A percentile compares a stretch with the other conserved stretches of the same genome.
phyloP scores from a whole-genome alignment of 2,797 vertebrate genomes.

The Danionella dracula region DNA sequence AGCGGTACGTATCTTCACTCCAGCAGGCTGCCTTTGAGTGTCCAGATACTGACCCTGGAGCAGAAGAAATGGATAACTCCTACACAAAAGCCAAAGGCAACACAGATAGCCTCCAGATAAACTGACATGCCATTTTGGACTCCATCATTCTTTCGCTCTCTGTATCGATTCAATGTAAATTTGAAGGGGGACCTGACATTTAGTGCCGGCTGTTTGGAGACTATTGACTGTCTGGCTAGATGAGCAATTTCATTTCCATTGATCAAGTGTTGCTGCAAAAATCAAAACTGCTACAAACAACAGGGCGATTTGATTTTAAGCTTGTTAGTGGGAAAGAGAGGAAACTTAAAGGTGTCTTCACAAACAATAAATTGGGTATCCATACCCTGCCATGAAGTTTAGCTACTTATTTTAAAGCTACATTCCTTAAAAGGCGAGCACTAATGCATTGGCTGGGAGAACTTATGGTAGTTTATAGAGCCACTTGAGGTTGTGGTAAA shows the following conservation, averaged over 20 bases:
- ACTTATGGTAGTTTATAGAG: not conserved
- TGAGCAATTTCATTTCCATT: slow-evolving; percentile 47
- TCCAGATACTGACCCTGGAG: not conserved
- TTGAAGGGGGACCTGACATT: slow-evolving; percentile 43
- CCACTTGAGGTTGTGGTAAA: not conserved
- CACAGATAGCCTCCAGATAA: slow-evolving; percentile 40
- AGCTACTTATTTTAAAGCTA: not conserved
- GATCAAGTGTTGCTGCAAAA: slow-evolving; percentile 40
- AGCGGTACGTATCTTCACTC: not conserved
- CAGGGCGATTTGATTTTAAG: slow-evolving; percentile 28
- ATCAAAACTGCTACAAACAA: slow-evolving; percentile 28
- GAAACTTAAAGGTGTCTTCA: not conserved
- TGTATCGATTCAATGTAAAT: slow-evolving; percentile 37
- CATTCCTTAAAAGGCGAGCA: not conserved
- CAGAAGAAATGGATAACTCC: slow-evolving; percentile 31
- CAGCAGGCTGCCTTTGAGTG: not conserved
- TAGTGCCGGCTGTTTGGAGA: slow-evolving; percentile 39
- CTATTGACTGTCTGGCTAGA: slow-evolving; percentile 42
- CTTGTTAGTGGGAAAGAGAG: slow-evolving; percentile 21
- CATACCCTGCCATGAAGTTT: not conserved
- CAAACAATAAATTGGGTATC: not conserved
- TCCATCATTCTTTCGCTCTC: slow-evolving; percentile 37
- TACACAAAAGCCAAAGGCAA: slow-evolving; percentile 30
- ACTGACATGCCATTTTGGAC: slow-evolving; percentile 39
- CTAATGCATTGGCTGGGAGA: not conserved